Conservation (phyloP, 1,140 invertebrate genomes). For the Orius laevigatus region DNA sequence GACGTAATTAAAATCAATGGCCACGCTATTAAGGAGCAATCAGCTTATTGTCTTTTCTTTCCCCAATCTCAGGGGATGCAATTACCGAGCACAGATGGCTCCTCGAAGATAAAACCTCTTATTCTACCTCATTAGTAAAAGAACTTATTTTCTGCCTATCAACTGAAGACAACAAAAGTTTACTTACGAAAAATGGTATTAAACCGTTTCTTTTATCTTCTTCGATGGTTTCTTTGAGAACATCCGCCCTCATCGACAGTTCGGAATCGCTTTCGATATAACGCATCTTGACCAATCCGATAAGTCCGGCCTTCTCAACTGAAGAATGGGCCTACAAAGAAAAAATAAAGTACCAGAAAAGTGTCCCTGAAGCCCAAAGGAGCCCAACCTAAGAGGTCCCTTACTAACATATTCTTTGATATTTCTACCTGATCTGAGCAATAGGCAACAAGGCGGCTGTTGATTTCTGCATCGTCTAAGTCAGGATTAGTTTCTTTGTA, state of each 20-base stretch:
- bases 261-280: conserved; percentile 77
- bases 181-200: conserved; percentile 88
- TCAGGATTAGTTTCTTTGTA: conserved; percentile 42
- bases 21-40: neutral
- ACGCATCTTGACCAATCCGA: conserved; percentile 78
- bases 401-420: neutral
- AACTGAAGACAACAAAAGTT: neutral
- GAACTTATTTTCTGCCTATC: neutral
- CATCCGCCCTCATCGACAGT: conserved; percentile 66
- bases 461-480: conserved; percentile 72
- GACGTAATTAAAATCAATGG: neutral
- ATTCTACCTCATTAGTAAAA: neutral
- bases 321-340: conserved; percentile 70
- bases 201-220: conserved; percentile 73
- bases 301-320: conserved; percentile 86
- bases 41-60: conserved; percentile 4
- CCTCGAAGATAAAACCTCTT: neutral
- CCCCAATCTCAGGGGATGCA: conserved; percentile 1
- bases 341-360: conserved; percentile 1
- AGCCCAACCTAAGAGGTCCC: neutral
- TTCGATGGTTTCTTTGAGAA: conserved; percentile 59
- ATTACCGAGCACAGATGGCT: conserved; percentile 1
- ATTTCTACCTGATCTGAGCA: conserved; percentile 65
- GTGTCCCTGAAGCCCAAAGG: neutral
- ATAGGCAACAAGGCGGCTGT: conserved; percentile 81